phyloP scores from a whole-genome alignment of 2,797 vertebrate genomes.

The Natrix natrix region DNA sequence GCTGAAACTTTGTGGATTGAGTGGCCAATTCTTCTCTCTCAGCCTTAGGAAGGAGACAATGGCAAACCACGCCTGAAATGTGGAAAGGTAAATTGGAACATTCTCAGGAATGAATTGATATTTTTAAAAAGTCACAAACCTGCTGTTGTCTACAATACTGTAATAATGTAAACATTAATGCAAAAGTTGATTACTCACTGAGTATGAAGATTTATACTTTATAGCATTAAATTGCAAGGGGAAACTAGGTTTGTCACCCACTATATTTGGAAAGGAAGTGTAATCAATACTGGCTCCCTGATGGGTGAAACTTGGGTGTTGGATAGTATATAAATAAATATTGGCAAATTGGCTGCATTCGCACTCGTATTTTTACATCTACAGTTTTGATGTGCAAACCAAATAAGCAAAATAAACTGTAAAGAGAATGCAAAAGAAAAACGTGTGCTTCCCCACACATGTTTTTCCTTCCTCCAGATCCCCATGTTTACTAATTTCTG shows the following conservation, averaged over 20 bases:
- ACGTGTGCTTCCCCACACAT: neutral
- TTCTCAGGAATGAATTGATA: neutral
- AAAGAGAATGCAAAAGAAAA: neutral
- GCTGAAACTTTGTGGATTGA: neutral
- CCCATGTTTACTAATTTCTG: neutral
- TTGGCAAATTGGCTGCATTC: neutral
- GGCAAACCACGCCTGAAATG: neutral
- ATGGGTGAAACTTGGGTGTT: neutral
- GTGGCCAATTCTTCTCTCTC: neutral
- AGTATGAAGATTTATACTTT: neutral
- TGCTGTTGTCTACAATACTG: neutral
- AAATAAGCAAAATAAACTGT: neutral
- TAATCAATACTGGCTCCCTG: neutral
- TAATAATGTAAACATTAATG: neutral
- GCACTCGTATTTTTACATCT: neutral
- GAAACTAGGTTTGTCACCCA: neutral
- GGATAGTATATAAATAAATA: neutral
- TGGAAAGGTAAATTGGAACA: neutral
- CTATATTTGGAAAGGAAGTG: neutral
- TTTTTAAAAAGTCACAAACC: neutral
- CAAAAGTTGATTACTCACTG: neutral
- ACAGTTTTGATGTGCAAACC: neutral
- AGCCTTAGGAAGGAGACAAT: neutral
- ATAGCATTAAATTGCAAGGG: neutral
- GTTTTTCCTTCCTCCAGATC: neutral